Evolutionary conservation across 2,888 invertebrate species (phyloP), one percentile per base, ranked within the genome.

Genomic region (Patella depressa): DNA sequence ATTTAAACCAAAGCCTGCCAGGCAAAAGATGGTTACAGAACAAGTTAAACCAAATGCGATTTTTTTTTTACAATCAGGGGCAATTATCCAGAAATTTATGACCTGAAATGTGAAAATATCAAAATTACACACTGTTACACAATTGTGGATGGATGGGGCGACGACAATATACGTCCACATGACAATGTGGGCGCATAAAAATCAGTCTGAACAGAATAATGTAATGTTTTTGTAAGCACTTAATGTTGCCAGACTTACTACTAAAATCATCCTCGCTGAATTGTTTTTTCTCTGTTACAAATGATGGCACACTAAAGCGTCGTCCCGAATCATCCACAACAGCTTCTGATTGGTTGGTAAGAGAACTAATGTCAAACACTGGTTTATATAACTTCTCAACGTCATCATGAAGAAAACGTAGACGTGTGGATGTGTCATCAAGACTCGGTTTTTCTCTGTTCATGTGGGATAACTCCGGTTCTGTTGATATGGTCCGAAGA

Each of bases 231-330:
- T 45, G 34, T 45, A 0, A 45, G 34, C 34, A 45, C 34, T 45
- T 5, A 4, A 45, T 45, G 45, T 45, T 45, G 1, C 77, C 75
- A 15, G 53, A 79, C 81, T 72, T 78, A 86, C 86, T 81, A 70
- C 78, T 81, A 75, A 81, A 85, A 72, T 86, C 86, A n/a, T 81
- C 81, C 73, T 86, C 86, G 69, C 81, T 81, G 78, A 83, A 83
- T 57, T 80, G 80, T 53, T 81, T 79, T n/a, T 76, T 77, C 71
- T 83, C 83, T 1, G 45, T 45, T 3, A 79, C 77, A 19, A 80
- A 69, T 14, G 80, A 74, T n/a, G 79, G 75, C 29, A 81, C 79
- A 69, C 80, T 81, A 54, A 79, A 77, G 71, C 72, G 34, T 19
- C 80, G 53, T 24, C 79, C 70, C 11, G 54, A 14, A 14, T 55